Conservation (phyloP, 2,113 vertebrate species). For the Nymphicus hollandicus region DNA sequence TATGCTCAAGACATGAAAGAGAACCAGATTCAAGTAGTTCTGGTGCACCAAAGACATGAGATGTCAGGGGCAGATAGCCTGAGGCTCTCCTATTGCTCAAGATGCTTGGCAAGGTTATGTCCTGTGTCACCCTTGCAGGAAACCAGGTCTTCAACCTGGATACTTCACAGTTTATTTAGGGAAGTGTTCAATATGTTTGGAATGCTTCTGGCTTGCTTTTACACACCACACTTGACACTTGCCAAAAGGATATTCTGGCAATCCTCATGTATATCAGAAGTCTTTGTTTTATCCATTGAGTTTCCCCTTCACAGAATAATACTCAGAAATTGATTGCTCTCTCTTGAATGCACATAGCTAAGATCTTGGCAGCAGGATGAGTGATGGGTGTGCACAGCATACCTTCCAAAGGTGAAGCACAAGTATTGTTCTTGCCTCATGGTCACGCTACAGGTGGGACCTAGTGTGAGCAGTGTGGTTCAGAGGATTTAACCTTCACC, state of each 20-base stretch:
- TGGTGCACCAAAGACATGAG: not conserved
- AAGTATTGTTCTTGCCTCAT: not conserved
- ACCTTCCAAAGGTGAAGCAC: not conserved
- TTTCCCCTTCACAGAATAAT: not conserved
- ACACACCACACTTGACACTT: not conserved
- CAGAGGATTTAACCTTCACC: not conserved
- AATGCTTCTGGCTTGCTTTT: slow-evolving; percentile 12
- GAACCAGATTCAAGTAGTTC: not conserved
- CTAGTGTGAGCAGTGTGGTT: not conserved
- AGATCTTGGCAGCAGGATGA: not conserved
- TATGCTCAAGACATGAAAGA: not conserved
- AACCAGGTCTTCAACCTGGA: not conserved
- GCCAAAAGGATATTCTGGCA: not conserved
- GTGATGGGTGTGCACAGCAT: not conserved
- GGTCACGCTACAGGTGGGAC: not conserved
- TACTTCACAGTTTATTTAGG: not conserved
- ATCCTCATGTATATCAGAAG: not conserved
- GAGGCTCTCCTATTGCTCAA: not conserved
- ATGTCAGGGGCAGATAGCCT: not conserved
- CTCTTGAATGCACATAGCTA: not conserved
- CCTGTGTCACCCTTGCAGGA: not conserved
- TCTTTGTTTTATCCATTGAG: not conserved
- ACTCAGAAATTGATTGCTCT: not conserved
- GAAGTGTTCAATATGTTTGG: not conserved
- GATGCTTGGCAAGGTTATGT: not conserved